Evolutionary conservation across 2,888 invertebrate genomes (phyloP).

Genomic region (Arrhopalites spinosus): DNA sequence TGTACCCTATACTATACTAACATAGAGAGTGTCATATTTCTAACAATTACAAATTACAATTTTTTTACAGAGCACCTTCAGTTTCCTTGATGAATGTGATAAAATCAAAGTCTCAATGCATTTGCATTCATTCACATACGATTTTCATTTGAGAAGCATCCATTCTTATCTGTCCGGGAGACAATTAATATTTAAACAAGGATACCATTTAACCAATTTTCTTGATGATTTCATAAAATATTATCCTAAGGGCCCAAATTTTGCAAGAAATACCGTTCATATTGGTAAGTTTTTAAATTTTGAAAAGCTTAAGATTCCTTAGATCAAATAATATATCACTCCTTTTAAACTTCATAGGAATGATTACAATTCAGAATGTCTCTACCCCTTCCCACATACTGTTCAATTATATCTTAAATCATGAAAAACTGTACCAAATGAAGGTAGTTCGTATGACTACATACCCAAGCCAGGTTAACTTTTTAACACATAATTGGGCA

Average conservation of each 20-base stretch:
- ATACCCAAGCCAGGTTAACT: constrained; percentile 45
- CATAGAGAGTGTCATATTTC: too few species aligned
- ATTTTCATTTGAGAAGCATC: constrained; percentile 73
- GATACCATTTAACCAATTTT: constrained; percentile 74
- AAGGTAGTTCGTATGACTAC: constrained; percentile 68
- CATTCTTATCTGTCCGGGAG: constrained; percentile 69
- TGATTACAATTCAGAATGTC: constrained; percentile 65
- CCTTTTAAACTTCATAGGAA: constrained; percentile 60
- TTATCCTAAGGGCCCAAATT: constrained; percentile 77
- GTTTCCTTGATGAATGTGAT: constrained; percentile 71
- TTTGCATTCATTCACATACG: constrained; percentile 77
- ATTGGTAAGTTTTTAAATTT: constrained; percentile 66
- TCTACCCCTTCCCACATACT: constrained; percentile 69
- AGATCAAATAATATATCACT: not conserved
- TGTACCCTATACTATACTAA: too few species aligned
- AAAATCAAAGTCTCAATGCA: constrained; percentile 73
- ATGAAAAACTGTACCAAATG: constrained; percentile 71
- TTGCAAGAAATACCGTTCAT: constrained; percentile 73
- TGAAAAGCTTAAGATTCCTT: too few species aligned
- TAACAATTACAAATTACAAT: not conserved
- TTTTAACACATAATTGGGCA: constrained; percentile 36
- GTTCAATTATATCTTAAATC: constrained; percentile 71
- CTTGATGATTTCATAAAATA: constrained; percentile 77
- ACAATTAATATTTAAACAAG: constrained; percentile 64
- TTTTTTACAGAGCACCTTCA: constrained; percentile 65